Evolutionary conservation across 2,113 vertebrate genomes (phyloP).

Genomic region (Cercocebus atys): DNA sequence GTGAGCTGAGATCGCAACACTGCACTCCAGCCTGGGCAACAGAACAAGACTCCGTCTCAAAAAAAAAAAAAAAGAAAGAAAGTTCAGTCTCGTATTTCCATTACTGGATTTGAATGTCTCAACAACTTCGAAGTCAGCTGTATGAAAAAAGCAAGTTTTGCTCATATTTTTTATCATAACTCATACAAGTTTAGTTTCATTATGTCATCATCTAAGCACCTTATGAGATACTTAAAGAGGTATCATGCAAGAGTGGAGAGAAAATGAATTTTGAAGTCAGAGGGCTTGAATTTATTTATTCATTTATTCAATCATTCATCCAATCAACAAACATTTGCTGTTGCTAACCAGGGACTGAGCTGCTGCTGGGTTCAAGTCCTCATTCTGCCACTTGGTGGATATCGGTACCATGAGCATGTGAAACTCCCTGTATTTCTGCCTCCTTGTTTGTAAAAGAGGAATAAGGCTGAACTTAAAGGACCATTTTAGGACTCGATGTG

Average conservation of each 20-base stretch:
- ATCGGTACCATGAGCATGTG: not conserved
- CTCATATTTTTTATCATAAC: not conserved
- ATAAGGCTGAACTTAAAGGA: not conserved
- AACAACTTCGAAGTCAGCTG: not conserved
- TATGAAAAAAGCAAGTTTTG: not conserved
- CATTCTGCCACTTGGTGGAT: not conserved
- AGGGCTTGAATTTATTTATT: not conserved
- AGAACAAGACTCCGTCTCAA: fast-evolving
- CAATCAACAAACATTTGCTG: not conserved
- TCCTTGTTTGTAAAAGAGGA: not conserved
- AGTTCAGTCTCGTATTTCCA: not conserved
- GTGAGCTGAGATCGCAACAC: too few relatives aligned
- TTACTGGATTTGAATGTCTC: not conserved
- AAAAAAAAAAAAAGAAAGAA: not conserved
- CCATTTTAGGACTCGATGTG: not conserved
- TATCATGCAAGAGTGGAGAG: not conserved
- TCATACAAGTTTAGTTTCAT: not conserved
- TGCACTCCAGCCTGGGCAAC: fast-evolving
- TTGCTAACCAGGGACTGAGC: not conserved
- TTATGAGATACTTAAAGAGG: not conserved
- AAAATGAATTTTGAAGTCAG: not conserved
- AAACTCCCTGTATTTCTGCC: not conserved
- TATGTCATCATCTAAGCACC: not conserved
- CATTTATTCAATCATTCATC: not conserved
- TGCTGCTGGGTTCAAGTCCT: not conserved